These are phyloP conservation scores for Platygyra sinensis DNA, from an alignment of 64 coral and sea anemone genomes.

Conservation along the genomic window DNA sequence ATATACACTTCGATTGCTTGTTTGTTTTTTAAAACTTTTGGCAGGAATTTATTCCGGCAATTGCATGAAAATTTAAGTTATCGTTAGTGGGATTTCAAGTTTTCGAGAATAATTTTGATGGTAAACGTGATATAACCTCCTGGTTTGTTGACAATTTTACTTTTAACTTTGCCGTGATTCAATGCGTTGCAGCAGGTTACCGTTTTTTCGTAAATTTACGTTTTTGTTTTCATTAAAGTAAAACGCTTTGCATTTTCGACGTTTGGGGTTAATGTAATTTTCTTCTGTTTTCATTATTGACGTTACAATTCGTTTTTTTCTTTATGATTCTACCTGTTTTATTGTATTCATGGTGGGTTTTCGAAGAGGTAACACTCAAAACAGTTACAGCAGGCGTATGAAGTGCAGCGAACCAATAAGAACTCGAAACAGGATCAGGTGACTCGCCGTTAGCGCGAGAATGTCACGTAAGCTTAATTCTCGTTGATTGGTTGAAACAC, in stretches of 20 bases:
- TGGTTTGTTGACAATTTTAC: neutral
- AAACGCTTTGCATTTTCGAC: no score
- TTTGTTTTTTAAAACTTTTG: slow-evolving; percentile 16
- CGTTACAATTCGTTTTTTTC: no score
- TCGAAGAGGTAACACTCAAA: neutral
- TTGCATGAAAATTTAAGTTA: neutral
- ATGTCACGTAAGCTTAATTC: neutral
- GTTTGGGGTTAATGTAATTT: no score
- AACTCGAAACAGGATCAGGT: neutral
- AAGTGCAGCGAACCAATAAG: neutral
- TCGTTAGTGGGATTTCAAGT: neutral
- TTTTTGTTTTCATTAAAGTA: no score
- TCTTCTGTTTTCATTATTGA: no score
- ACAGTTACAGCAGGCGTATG: no score
- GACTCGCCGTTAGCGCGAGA: neutral
- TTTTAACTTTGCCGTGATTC: neutral
- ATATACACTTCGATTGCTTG: neutral
- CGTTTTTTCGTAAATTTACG: neutral
- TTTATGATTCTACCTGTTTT: no score
- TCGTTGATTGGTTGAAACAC: neutral
- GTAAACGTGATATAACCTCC: neutral
- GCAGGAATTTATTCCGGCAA: neutral
- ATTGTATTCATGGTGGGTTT: no score
- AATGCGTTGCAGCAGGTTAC: neutral
- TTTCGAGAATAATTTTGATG: neutral